Evolutionary conservation across 2,113 vertebrate species (phyloP).

Genomic region (Nesogale talazaci): DNA sequence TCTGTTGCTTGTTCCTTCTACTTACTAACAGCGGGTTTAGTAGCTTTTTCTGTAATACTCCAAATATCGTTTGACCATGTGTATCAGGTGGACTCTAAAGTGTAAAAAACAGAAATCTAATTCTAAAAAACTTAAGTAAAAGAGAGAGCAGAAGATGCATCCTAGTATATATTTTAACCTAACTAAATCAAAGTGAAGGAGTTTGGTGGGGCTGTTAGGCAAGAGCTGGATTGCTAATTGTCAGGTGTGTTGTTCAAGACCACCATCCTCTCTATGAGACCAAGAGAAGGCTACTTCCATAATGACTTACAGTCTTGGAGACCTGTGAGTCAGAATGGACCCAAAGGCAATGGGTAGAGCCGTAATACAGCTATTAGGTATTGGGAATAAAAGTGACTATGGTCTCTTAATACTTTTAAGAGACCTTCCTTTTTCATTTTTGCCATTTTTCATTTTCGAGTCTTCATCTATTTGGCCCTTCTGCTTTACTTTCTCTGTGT

Average conservation of each 20-base stretch:
- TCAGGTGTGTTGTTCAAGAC: too few species aligned
- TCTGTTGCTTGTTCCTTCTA: background rate
- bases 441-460: constrained; percentile 3
- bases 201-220: too few species aligned
- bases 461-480: background rate
- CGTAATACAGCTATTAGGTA: background rate
- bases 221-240: too few species aligned
- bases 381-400: background rate
- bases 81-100: background rate
- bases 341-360: background rate
- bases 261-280: too few species aligned
- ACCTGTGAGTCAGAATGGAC: too few species aligned
- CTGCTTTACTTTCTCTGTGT: background rate
- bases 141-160: background rate
- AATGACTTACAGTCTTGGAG: too few species aligned
- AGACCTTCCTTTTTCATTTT: too few species aligned
- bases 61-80: background rate
- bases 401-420: background rate
- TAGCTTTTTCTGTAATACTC: background rate
- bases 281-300: too few species aligned
- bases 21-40: background rate
- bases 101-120: background rate
- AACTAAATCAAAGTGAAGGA: background rate
- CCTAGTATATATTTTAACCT: constrained; percentile 9
- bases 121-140: background rate